phyloP scores from a whole-genome alignment of 2,888 invertebrate genomes.

The Teleogryllus oceanicus region DNA sequence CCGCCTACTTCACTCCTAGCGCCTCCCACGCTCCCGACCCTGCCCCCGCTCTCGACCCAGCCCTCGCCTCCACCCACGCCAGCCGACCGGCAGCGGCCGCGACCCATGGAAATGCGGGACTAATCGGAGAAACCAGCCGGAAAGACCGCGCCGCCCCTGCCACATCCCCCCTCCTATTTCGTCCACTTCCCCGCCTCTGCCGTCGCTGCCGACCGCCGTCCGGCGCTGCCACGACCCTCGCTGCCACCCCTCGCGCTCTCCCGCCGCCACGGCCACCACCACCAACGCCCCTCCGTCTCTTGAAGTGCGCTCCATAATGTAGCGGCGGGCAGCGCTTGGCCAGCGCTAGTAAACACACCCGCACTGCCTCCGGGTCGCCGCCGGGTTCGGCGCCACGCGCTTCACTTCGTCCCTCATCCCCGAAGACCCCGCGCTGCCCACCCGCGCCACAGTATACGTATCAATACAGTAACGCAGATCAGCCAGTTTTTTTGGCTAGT shows the following conservation, averaged over 20 bases:
- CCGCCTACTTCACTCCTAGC: background rate
- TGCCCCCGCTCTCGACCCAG: background rate
- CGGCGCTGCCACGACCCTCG: background rate
- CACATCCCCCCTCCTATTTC: background rate
- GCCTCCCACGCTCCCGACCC: background rate
- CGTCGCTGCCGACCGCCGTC: background rate
- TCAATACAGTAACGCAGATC: no score
- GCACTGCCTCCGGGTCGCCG: background rate
- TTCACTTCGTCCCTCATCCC: no score
- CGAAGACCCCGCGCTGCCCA: no score
- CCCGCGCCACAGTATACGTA: no score
- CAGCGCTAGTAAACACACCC: background rate
- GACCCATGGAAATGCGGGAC: constrained; percentile 3
- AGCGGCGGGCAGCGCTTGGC: background rate
- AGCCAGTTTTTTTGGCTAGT: no score
- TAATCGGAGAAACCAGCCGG: constrained; percentile 9
- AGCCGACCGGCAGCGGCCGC: background rate
- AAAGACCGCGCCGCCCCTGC: background rate
- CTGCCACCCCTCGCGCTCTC: background rate
- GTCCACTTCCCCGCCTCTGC: background rate
- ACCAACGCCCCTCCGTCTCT: background rate
- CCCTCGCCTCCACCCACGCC: background rate
- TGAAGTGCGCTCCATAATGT: background rate
- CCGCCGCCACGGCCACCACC: no score
- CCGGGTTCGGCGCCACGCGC: background rate